Base-by-base conservation (phyloP, 1,140 invertebrate genomes). In the Scaptomyza graminum region DNA sequence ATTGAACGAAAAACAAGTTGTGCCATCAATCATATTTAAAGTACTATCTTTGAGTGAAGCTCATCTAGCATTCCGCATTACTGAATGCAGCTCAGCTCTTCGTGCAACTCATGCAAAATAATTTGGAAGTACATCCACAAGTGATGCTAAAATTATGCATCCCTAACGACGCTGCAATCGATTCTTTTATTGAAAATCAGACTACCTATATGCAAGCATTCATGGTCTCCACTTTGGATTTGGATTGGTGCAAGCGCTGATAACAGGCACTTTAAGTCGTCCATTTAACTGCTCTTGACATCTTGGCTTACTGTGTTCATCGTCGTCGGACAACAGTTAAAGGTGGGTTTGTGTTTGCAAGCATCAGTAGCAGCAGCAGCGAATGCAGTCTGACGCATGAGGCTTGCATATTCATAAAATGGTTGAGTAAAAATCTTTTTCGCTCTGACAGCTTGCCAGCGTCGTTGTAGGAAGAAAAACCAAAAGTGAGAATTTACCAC, bases 341-440 rank as follows among this genome's bases (percentile, higher is more conserved):
- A 25, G 13, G 25, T 37, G 44, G 13, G 43, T 59, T 37, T 16
- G 37, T 37, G 28, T 12, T 5, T 28, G 5, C 0, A 7, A 18
- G 62, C 3, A 43, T 25, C 8, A 22, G 18, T 22, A 43, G 37
- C 8, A 22, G 18, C 31, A 34, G 39, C 18, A 22, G 1, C 18
- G 18, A 22, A 22, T 22, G 4, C 18, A 1, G 18, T 43, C 37
- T 34, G 16, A 59, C 43, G 46, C 63, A 73, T 74, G 74, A 62
- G 69, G 74, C 74, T 74, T 82, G 79, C 79, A 82, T 82, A 82
- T 82, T 82, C 79, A 82, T 82, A 77, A 75, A 74, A 82, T 60
- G 70, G 78, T 65, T 69, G 46, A 54, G 74, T 31, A 52, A 61
- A 76, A 78, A 67, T 37, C 16, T 16, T 37, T 12, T 13, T 52